A percentile compares a stretch with the other conserved stretches of the same genome.
Evolutionary conservation across 64 coral and sea anemone genomes (phyloP).

Genomic region (Trachythela sp.): DNA sequence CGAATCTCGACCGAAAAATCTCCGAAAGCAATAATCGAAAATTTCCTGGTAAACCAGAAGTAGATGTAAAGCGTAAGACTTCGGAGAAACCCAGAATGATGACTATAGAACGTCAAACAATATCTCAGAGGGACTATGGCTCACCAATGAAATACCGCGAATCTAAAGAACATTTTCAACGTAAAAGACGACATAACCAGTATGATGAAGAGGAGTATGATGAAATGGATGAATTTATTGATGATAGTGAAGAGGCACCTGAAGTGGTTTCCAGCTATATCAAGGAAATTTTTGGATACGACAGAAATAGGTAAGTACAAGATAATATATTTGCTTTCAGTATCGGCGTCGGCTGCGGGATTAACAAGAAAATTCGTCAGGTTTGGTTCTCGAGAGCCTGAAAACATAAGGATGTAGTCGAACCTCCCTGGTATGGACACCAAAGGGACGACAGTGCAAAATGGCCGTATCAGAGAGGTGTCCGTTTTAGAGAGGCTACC

Average conservation of each 20-base stretch:
- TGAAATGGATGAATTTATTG: not conserved
- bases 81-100: not conserved
- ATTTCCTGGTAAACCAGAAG: not conserved
- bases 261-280: not conserved
- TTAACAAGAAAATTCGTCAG: too few relatives aligned
- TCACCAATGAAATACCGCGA: not conserved
- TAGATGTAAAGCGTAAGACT: not conserved
- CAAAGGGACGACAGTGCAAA: too few relatives aligned
- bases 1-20: not conserved
- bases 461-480: too few relatives aligned
- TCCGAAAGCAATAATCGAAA: not conserved
- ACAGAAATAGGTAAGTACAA: not conserved
- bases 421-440: too few relatives aligned
- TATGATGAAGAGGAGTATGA: not conserved
- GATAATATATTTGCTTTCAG: too few relatives aligned
- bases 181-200: not conserved
- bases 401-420: too few relatives aligned
- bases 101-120: not conserved
- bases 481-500: too few relatives aligned
- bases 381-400: too few relatives aligned
- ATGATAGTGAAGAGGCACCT: not conserved
- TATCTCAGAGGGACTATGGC: not conserved
- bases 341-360: too few relatives aligned
- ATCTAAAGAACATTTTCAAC: not conserved
- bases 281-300: constrained; percentile 15